phyloP scores from a whole-genome alignment of 2,797 vertebrate species.

The Dicrostonyx torquatus region DNA sequence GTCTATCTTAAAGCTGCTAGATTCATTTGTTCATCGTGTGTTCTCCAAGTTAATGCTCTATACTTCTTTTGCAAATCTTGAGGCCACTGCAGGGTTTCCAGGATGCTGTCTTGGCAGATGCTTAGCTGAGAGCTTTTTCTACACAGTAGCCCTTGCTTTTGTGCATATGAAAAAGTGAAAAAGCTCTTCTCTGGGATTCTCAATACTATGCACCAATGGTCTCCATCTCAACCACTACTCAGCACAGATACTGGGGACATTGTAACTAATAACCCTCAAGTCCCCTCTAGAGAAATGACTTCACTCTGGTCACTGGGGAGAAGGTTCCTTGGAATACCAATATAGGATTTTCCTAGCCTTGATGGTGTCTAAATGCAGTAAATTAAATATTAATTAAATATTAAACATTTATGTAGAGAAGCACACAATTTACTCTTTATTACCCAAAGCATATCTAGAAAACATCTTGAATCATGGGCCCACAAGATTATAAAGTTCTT shows the following conservation, averaged over 20 bases:
- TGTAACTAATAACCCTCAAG: not conserved
- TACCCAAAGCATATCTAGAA: slow-evolving; percentile 15
- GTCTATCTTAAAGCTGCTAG: not conserved
- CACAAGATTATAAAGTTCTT: not conserved
- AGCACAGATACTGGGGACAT: accelerated
- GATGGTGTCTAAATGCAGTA: not conserved
- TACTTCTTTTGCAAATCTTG: not conserved
- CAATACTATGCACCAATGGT: not conserved
- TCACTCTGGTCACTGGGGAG: not conserved
- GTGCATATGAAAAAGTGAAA: not conserved
- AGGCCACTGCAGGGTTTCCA: not conserved
- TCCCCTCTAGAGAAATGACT: not conserved
- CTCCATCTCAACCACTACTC: not conserved
- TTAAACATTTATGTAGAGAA: slow-evolving; percentile 18
- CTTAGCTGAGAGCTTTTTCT: not conserved
- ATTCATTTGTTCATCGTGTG: not conserved
- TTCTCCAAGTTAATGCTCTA: not conserved
- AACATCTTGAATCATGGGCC: not conserved
- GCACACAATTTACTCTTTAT: slow-evolving; percentile 9
- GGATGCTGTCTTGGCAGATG: not conserved
- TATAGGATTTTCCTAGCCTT: not conserved
- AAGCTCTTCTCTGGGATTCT: not conserved
- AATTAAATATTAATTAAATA: slow-evolving; percentile 57
- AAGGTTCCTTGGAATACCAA: slow-evolving; percentile 8
- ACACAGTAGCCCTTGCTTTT: not conserved